A percentile compares a stretch with the other conserved stretches of the same genome.
Conservation (phyloP, 2,797 vertebrate genomes). For the Australoheros facetus region DNA sequence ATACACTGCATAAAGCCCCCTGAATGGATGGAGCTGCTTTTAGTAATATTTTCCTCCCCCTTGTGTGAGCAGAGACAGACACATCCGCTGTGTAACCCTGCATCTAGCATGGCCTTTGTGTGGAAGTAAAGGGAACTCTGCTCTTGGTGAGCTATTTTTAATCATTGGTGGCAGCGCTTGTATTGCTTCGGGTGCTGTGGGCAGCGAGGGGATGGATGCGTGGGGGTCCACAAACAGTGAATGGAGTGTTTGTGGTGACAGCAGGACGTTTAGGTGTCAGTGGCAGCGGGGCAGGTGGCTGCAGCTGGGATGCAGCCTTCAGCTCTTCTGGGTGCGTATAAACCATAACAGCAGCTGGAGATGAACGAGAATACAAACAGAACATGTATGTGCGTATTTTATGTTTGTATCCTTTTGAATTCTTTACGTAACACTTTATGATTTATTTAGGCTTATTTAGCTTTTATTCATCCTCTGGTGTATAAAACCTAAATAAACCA, state of each 20-base stretch:
- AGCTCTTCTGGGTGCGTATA: constrained; percentile 20
- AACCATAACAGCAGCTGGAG: constrained; percentile 4
- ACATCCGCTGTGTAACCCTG: constrained; percentile 42
- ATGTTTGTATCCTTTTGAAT: background rate
- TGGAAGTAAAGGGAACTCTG: constrained; percentile 48
- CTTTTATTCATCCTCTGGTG: background rate
- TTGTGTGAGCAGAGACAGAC: constrained; percentile 27
- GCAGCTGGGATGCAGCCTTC: constrained; percentile 48
- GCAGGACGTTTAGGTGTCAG: constrained; percentile 28
- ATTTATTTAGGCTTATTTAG: background rate
- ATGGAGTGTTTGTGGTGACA: constrained; percentile 41
- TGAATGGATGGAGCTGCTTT: constrained; percentile 45
- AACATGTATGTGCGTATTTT: background rate
- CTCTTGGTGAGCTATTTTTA: constrained; percentile 69
- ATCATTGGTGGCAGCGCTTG: constrained; percentile 1
- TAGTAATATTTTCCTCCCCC: constrained; percentile 16
- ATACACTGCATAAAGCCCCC: constrained; percentile 16
- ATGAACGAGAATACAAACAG: constrained; percentile 9
- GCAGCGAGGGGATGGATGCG: constrained; percentile 7
- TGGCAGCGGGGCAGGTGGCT: constrained; percentile 10
- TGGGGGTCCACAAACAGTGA: constrained; percentile 10
- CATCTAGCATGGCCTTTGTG: constrained; percentile 44
- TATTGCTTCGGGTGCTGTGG: constrained; percentile 30
- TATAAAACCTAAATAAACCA: background rate
- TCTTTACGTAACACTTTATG: background rate